phyloP scores from a whole-genome alignment of 2,113 vertebrate species.

The Diphyllodes magnificus region DNA sequence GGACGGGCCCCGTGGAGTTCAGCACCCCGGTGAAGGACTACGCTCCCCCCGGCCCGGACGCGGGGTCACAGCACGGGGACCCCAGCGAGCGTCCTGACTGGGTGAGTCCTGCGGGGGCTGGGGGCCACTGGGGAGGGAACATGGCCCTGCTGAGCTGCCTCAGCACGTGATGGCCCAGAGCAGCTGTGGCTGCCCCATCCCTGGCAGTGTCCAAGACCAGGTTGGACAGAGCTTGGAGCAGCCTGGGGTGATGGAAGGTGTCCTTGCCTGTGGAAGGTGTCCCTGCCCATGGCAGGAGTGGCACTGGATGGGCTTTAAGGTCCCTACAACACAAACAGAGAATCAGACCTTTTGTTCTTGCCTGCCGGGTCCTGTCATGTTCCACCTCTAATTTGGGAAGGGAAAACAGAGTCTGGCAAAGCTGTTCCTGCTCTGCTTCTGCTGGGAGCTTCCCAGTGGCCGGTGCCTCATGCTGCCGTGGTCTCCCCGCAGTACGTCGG shows the following conservation, averaged over 20 bases:
- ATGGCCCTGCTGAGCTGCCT: neutral
- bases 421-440: neutral
- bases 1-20: conserved; percentile 93
- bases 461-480: rapidly evolving
- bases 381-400: neutral
- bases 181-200: neutral
- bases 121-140: neutral
- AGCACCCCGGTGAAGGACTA: conserved; percentile 89
- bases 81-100: conserved; percentile 83
- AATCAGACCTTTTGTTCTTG: neutral
- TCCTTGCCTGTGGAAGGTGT: neutral
- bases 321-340: neutral
- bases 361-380: neutral
- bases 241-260: rapidly evolving
- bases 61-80: conserved; percentile 61
- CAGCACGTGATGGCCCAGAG: too few species aligned
- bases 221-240: rapidly evolving
- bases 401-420: neutral
- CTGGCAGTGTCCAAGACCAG: rapidly evolving
- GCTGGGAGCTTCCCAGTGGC: neutral
- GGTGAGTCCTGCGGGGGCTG: neutral
- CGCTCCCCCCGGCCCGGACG: conserved; percentile 70
- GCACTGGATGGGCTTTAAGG: rapidly evolving
- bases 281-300: neutral
- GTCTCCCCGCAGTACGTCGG: conserved; percentile 80